Conservation (phyloP, 2,113 vertebrate species). For the Eonycteris spelaea region DNA sequence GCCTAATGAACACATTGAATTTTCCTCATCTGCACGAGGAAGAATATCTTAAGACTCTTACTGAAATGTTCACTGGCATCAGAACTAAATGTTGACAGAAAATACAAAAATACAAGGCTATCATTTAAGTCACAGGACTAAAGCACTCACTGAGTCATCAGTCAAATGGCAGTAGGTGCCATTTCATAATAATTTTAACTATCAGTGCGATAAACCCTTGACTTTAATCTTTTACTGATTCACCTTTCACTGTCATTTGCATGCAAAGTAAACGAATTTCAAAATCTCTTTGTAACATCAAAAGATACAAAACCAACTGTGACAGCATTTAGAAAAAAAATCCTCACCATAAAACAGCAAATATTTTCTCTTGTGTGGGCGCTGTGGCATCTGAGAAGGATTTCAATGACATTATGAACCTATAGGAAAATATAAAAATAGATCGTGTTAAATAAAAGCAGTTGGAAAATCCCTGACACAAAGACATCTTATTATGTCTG, state of each 20-base stretch:
- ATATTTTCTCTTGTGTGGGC: conserved; percentile 87
- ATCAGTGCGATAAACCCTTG: background rate
- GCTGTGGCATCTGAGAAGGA: conserved; percentile 82
- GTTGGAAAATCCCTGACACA: background rate
- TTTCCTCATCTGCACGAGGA: background rate
- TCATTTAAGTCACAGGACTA: background rate
- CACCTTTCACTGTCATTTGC: background rate
- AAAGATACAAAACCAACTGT: background rate
- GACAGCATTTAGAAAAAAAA: background rate
- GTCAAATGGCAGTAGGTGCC: background rate
- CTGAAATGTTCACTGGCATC: background rate
- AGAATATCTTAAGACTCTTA: background rate
- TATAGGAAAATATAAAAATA: conserved; percentile 66
- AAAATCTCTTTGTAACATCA: background rate
- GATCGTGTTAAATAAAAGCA: background rate
- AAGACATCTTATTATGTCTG: background rate
- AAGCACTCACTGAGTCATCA: background rate
- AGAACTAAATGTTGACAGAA: background rate
- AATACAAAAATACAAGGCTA: background rate
- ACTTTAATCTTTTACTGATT: background rate
- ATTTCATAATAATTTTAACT: background rate
- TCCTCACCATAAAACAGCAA: conserved; percentile 90
- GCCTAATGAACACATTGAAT: background rate
- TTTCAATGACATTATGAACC: conserved; percentile 90
- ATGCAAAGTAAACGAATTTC: background rate